These are phyloP conservation scores for Yponomeuta cagnagella DNA, from an alignment of 2,888 invertebrate genomes.

Conservation along the genomic window DNA sequence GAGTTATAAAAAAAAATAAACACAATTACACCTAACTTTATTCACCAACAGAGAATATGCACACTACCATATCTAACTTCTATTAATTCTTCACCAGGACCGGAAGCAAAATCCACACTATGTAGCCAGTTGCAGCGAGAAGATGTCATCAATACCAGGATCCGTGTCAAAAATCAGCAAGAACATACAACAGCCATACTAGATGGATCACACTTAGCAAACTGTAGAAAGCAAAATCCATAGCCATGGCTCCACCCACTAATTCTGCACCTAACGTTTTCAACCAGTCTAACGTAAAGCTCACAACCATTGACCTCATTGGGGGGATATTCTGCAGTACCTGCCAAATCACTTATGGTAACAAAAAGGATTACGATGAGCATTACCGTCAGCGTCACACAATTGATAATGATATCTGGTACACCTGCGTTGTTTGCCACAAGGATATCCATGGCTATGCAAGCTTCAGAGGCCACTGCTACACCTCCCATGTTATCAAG, in stretches of 20 bases:
- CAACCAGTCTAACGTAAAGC: conserved; percentile 30
- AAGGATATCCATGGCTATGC: conserved; percentile 71
- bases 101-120: conserved; percentile 39
- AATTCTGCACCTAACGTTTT: background rate
- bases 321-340: conserved; percentile 76
- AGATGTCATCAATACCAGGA: conserved; percentile 53
- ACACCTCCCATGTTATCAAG: conserved; percentile 70
- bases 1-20: too few species aligned
- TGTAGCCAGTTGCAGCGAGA: conserved; percentile 51
- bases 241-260: conserved; percentile 21
- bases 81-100: conserved; percentile 36
- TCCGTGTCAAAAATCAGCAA: conserved; percentile 45
- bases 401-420: conserved; percentile 44
- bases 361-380: conserved; percentile 69
- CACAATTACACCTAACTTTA: too few species aligned
- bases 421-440: conserved; percentile 75
- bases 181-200: conserved; percentile 33
- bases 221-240: conserved; percentile 19
- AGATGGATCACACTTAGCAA: conserved; percentile 60
- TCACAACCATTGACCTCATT: conserved; percentile 55
- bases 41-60: too few species aligned
- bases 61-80: background rate
- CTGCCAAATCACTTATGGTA: conserved; percentile 67
- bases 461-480: conserved; percentile 77
- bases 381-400: conserved; percentile 65